A percentile compares a stretch with the other conserved stretches of the same genome.
Conservation (phyloP, 2,888 invertebrate species). For the Diachrysia chrysitis region DNA sequence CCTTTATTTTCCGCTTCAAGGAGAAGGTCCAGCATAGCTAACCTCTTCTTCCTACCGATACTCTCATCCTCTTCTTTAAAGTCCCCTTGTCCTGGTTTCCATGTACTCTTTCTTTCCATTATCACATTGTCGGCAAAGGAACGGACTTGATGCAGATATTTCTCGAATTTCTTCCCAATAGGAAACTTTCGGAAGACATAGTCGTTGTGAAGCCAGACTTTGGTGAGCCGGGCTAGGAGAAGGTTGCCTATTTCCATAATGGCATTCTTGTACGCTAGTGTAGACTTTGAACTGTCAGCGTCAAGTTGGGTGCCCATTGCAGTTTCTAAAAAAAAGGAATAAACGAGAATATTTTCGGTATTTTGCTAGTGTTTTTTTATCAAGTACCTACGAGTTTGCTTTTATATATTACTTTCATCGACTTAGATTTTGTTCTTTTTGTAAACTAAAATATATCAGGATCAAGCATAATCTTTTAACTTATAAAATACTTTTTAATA, state of each 20-base stretch:
- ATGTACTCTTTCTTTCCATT: constrained; percentile 75
- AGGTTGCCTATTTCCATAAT: constrained; percentile 78
- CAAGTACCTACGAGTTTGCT: no score
- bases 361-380: not conserved
- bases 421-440: no score
- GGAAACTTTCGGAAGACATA: constrained; percentile 83
- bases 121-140: constrained; percentile 89
- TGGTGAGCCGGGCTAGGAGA: constrained; percentile 69
- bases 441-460: no score
- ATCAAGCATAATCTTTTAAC: no score
- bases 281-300: constrained; percentile 73
- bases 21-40: constrained; percentile 91
- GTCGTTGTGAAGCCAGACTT: constrained; percentile 89
- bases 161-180: constrained; percentile 83
- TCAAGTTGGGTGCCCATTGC: constrained; percentile 91
- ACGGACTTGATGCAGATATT: constrained; percentile 83
- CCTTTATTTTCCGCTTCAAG: constrained; percentile 89
- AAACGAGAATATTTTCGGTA: not conserved
- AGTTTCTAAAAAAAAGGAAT: constrained; percentile 76
- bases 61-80: constrained; percentile 29
- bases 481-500: no score
- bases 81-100: constrained; percentile 42
- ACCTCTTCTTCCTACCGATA: constrained; percentile 78
- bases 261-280: constrained; percentile 85
- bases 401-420: no score